Evolutionary conservation across 2,113 vertebrate genomes (phyloP), one percentile per base, ranked within the genome.

Genomic region (Silurus asotus): DNA sequence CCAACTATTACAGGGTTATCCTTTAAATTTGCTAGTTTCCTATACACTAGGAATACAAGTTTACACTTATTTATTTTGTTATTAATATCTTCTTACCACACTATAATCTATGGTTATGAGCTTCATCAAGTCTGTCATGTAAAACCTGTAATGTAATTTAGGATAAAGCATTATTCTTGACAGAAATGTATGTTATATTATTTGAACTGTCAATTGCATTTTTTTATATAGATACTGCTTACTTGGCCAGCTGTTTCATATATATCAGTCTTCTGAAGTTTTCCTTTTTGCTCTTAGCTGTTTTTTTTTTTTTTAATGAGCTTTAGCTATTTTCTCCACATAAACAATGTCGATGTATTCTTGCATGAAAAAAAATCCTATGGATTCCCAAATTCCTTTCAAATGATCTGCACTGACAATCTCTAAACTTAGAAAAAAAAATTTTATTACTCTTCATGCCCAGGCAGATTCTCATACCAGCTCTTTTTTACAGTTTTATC

Each of bases 401-500:
- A 17, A 51, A 45, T 7, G 8, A 37, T 13, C 37, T 51, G 45
- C 37, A 72, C 45, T 56, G 67, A 64, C 81, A 14, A 58, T 69
- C 61, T 65, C 28, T 59, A 13, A 78, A 49, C 74, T 81, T 77
- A 49, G 61, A 69, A n/a, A n/a, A n/a, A n/a, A n/a, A n/a, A 82
- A 51, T 87, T 62, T 10, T 10, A 45, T 69, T 6, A 8, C 19
- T 17, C 23, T 78, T 87, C 62, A 87, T 48, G 62, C 45, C n/a
- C 81, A 83, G 19, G 49, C n/a, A 13, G 6, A 72, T 82, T 87
- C 75, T 77, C 59, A 58, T 65, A 58, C 64, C n/a, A 23, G 53
- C 9, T 37, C 72, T 78, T 87, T n/a, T 67, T 65, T n/a, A 62
- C 0, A 64, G 25, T 59, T 56, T 20, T 23, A 4, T 37, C 79